Percentiles rank a stretch among this genome's conserved stretches.
Evolutionary conservation across 2,888 invertebrate species (phyloP).

Genomic region (Helobdella robusta): DNA sequence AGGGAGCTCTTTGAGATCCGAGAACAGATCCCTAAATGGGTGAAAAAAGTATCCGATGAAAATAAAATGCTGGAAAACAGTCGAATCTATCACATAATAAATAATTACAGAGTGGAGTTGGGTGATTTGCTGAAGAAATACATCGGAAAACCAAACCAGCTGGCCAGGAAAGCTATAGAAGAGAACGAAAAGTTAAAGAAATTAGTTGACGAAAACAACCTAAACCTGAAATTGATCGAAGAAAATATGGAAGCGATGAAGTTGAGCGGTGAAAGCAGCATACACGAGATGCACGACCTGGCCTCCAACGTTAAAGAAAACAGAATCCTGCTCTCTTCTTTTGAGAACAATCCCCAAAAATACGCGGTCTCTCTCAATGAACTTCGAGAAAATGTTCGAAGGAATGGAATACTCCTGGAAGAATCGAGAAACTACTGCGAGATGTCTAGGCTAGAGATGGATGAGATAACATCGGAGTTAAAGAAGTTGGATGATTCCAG

Average conservation of each 20-base stretch:
- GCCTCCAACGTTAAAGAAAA: slow-evolving; percentile 25
- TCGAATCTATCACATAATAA: slow-evolving; percentile 17
- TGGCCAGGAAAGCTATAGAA: slow-evolving; percentile 19
- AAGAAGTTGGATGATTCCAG: slow-evolving; percentile 13
- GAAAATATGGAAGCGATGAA: slow-evolving; percentile 25
- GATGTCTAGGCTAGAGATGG: neutral
- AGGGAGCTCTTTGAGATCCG: slow-evolving; percentile 22
- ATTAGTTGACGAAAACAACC: slow-evolving; percentile 6
- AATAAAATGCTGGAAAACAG: slow-evolving; percentile 9
- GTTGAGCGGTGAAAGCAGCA: slow-evolving; percentile 13
- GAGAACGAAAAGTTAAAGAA: slow-evolving; percentile 19
- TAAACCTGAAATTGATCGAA: slow-evolving; percentile 20
- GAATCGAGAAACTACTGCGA: neutral
- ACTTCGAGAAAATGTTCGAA: slow-evolving; percentile 1
- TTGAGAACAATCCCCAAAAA: neutral
- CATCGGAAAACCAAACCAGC: slow-evolving; percentile 20
- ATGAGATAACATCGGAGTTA: neutral
- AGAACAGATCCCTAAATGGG: slow-evolving; percentile 20
- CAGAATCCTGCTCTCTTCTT: slow-evolving; percentile 16
- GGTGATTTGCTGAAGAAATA: slow-evolving; percentile 20
- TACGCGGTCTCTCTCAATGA: neutral
- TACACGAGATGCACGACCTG: slow-evolving; percentile 23
- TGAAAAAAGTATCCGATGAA: slow-evolving; percentile 20
- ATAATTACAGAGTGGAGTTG: slow-evolving; percentile 18
- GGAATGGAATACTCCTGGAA: neutral